These are phyloP conservation scores for Ciconia nigra DNA, from an alignment of 2,797 vertebrate genomes.

Conservation along the genomic window DNA sequence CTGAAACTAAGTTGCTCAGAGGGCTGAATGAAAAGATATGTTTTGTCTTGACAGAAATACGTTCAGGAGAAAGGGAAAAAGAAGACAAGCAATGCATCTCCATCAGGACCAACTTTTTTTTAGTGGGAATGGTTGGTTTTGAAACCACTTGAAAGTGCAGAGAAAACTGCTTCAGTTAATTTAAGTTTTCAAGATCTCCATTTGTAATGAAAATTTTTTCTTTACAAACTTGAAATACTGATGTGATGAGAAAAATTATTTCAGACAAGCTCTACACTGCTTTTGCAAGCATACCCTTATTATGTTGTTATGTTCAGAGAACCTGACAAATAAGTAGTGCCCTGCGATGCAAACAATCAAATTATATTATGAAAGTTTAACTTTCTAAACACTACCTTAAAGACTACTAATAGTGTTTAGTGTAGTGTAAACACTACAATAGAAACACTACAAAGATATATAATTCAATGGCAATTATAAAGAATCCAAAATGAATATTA, in stretches of 20 bases:
- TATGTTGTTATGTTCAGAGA: neutral
- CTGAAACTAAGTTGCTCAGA: neutral
- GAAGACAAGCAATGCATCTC: neutral
- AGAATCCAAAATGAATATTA: neutral
- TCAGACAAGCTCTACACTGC: neutral
- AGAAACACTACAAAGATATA: neutral
- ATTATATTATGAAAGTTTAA: neutral
- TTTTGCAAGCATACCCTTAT: neutral
- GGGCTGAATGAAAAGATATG: neutral
- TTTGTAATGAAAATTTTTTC: neutral
- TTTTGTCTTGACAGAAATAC: neutral
- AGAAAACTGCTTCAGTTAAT: neutral
- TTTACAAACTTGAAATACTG: neutral
- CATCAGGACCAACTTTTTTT: neutral
- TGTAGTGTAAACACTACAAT: neutral
- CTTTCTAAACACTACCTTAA: neutral
- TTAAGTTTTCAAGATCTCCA: neutral
- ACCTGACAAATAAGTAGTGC: neutral
- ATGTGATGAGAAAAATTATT: neutral
- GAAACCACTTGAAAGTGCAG: neutral
- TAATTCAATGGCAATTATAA: neutral
- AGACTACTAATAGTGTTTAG: neutral
- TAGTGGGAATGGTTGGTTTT: neutral
- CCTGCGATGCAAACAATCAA: neutral
- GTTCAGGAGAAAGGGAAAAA: rapidly evolving